A percentile compares a stretch with the other conserved stretches of the same genome.
These are phyloP conservation scores for Notarius lentiginosus DNA, from an alignment of 2,113 vertebrate genomes.

Conservation along the genomic window DNA sequence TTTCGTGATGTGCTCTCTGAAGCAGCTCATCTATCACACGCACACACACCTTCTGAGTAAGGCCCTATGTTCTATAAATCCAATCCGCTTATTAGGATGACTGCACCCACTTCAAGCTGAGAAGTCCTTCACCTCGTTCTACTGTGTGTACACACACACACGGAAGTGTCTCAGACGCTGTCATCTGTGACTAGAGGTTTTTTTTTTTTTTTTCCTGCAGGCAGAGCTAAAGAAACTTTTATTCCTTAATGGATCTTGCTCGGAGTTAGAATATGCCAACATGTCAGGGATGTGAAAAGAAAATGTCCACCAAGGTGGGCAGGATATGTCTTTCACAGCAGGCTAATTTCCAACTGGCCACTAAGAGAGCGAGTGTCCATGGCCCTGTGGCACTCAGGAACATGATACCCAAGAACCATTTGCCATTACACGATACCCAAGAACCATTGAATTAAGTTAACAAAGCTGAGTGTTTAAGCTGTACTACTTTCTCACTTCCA, in stretches of 20 bases:
- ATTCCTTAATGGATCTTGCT: constrained; percentile 19
- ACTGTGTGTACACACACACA: background rate
- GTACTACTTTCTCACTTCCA: background rate
- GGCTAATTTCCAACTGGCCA: constrained; percentile 5
- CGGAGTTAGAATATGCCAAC: background rate
- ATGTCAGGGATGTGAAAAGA: constrained; percentile 1
- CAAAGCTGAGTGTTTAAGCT: background rate
- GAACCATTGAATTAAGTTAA: background rate
- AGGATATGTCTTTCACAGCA: background rate
- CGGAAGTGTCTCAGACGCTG: background rate
- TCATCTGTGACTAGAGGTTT: background rate
- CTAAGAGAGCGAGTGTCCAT: background rate
- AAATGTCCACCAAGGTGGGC: constrained; percentile 11
- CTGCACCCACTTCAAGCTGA: background rate
- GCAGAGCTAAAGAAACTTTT: constrained; percentile 11
- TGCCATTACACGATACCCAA: background rate
- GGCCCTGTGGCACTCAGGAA: background rate
- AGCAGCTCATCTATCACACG: constrained; percentile 5
- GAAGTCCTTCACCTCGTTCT: background rate
- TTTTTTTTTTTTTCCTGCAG: background rate
- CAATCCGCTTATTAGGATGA: background rate
- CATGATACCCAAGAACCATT: background rate
- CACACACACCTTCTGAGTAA: background rate
- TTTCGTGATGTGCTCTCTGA: background rate
- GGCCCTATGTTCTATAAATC: background rate